phyloP scores from a whole-genome alignment of 2,797 vertebrate species.

The Onychomys leucogaster region DNA sequence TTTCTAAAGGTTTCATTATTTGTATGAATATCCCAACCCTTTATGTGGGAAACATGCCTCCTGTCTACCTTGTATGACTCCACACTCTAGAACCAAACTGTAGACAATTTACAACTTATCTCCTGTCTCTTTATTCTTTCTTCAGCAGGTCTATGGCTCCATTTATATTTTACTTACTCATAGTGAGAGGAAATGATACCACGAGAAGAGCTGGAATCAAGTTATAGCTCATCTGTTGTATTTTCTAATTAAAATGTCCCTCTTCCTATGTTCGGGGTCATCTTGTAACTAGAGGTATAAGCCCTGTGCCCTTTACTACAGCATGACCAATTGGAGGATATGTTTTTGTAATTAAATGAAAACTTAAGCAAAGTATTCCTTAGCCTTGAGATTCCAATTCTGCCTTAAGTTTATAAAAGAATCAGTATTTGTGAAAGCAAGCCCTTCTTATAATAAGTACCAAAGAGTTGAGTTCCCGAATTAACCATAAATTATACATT shows the following conservation, averaged over 20 bases:
- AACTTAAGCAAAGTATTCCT: background rate
- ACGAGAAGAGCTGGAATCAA: background rate
- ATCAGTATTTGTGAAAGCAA: slow-evolving; percentile 42
- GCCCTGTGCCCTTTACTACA: background rate
- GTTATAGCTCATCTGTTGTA: background rate
- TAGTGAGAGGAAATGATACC: background rate
- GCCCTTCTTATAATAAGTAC: slow-evolving; percentile 43
- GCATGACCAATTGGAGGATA: background rate
- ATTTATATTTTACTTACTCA: background rate
- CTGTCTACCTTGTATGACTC: background rate
- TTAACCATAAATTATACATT: slow-evolving; percentile 55
- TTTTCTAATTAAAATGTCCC: background rate
- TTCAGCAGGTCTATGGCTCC: background rate
- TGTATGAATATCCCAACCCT: background rate
- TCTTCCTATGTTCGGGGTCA: background rate
- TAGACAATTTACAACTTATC: background rate
- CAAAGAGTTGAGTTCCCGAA: slow-evolving; percentile 53
- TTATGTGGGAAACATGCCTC: background rate
- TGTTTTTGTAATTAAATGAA: background rate
- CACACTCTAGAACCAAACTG: background rate
- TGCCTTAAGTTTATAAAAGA: slow-evolving; percentile 49
- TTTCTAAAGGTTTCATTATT: background rate
- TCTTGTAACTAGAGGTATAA: background rate
- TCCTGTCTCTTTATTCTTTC: background rate
- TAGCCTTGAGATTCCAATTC: slow-evolving; percentile 59